Conservation (phyloP, 2,888 invertebrate species). For the Lasioglossum pauxillum region DNA sequence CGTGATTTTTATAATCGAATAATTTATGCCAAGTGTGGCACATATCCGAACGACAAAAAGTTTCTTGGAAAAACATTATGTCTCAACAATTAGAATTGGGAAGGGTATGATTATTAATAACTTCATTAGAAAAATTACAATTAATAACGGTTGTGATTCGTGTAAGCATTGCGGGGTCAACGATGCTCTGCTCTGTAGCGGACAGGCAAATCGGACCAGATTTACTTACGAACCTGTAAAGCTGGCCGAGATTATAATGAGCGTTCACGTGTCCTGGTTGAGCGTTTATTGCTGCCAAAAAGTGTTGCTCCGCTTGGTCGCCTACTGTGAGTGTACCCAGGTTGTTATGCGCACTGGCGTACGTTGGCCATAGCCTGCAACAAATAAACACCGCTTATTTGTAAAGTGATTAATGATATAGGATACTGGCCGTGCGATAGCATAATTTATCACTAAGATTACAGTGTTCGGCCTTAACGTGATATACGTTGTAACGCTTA, state of each 20-base stretch:
- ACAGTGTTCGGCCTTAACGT: conserved; percentile 26
- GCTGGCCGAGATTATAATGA: conserved; percentile 93
- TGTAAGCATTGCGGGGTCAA: not conserved
- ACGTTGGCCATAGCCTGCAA: conserved; percentile 92
- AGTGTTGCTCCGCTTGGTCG: conserved; percentile 91
- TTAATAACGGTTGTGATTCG: not conserved
- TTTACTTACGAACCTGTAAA: conserved; percentile 89
- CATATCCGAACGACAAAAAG: too few relatives aligned
- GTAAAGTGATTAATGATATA: conserved; percentile 54
- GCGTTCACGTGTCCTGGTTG: conserved; percentile 92
- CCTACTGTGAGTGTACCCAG: conserved; percentile 91
- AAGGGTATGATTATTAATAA: too few relatives aligned
- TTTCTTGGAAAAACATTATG: too few relatives aligned
- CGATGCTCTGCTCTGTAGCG: not conserved
- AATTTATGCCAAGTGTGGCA: too few relatives aligned
- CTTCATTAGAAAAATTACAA: too few relatives aligned
- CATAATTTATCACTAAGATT: conserved; percentile 40
- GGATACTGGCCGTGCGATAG: conserved; percentile 22
- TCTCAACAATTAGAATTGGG: too few relatives aligned
- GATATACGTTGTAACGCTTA: not conserved
- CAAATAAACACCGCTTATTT: conserved; percentile 48
- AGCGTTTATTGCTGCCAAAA: conserved; percentile 90
- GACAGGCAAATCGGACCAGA: not conserved
- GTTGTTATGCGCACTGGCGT: conserved; percentile 95
- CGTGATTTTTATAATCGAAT: too few relatives aligned